Conservation (phyloP, 2,797 vertebrate species). For the Protosalanx chinensis region DNA sequence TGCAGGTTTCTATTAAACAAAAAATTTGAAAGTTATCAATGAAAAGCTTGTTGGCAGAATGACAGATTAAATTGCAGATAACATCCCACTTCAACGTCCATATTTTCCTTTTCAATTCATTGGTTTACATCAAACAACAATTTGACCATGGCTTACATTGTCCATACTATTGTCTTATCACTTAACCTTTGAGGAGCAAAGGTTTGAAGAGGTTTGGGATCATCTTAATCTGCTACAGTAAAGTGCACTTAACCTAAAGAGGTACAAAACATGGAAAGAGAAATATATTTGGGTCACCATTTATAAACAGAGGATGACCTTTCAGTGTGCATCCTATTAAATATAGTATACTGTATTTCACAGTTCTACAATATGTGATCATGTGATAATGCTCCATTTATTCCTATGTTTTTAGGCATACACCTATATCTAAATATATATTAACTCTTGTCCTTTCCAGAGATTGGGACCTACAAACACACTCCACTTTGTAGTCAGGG, state of each 20-base stretch:
- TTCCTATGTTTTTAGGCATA: neutral
- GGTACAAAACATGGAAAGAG: neutral
- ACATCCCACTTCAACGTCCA: neutral
- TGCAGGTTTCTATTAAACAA: neutral
- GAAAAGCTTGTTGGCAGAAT: neutral
- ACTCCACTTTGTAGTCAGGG: slow-evolving; percentile 86
- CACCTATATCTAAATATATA: neutral
- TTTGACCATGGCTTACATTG: neutral
- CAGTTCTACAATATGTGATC: neutral
- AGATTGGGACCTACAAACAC: slow-evolving; percentile 90
- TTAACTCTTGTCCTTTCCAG: slow-evolving; percentile 34
- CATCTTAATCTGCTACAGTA: slow-evolving; percentile 1
- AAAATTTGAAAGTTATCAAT: neutral
- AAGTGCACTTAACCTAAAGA: slow-evolving; percentile 6
- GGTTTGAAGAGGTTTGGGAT: neutral
- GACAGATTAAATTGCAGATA: neutral
- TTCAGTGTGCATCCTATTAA: too few species aligned
- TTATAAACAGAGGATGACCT: neutral
- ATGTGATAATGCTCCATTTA: neutral
- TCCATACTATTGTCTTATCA: neutral
- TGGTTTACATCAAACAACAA: neutral
- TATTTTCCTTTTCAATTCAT: neutral
- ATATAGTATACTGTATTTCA: neutral
- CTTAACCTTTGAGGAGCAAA: neutral
- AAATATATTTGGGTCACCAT: neutral